Evolutionary conservation across 2,888 invertebrate genomes (phyloP).

Genomic region (Eupithecia subumbrata): DNA sequence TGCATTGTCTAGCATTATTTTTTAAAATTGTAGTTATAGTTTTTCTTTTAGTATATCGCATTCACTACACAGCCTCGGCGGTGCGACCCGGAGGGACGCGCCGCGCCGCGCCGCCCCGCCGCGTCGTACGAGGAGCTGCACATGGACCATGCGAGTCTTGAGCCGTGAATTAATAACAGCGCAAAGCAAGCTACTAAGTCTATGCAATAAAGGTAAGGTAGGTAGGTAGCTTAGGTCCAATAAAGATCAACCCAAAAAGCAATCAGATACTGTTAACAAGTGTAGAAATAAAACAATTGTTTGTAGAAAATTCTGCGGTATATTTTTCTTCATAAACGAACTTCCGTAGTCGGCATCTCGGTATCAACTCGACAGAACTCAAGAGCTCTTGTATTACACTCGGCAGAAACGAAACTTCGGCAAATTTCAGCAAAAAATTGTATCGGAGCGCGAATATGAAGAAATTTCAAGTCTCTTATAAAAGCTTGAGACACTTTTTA

Average conservation of each 20-base stretch:
- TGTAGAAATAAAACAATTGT: background rate
- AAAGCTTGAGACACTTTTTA: background rate
- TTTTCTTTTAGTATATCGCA: too few species aligned
- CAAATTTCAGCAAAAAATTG: constrained; percentile 14
- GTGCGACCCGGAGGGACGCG: too few species aligned
- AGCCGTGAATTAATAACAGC: too few species aligned
- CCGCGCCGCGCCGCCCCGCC: too few species aligned
- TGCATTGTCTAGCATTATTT: too few species aligned
- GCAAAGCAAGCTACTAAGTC: background rate
- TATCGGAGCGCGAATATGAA: constrained; percentile 3
- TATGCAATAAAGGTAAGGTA: background rate
- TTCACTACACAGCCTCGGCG: too few species aligned
- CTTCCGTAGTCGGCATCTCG: background rate
- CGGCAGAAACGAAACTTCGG: constrained; percentile 13
- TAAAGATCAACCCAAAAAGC: background rate
- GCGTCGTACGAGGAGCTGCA: too few species aligned
- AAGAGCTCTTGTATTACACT: constrained; percentile 9
- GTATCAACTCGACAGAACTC: constrained; percentile 11
- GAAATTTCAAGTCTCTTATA: background rate
- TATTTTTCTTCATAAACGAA: background rate
- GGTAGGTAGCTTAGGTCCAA: background rate
- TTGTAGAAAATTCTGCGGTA: background rate
- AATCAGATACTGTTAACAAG: background rate
- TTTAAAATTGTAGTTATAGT: too few species aligned
- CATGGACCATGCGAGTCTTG: too few species aligned